These are phyloP conservation scores for Labeo calbasu DNA, from an alignment of 2,797 vertebrate genomes.

Conservation along the genomic window DNA sequence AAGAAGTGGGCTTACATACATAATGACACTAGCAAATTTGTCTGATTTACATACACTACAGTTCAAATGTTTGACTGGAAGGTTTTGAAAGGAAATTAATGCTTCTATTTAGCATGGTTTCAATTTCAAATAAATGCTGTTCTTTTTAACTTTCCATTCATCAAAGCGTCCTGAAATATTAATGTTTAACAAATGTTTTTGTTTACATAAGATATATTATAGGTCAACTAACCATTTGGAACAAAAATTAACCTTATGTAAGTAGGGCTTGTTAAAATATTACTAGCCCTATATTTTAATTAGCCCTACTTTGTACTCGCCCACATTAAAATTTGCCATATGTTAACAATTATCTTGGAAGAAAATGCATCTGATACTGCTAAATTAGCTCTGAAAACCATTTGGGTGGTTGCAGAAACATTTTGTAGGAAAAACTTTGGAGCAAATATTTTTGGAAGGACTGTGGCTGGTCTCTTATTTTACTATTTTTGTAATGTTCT, in stretches of 20 bases:
- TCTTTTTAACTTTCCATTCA: not conserved
- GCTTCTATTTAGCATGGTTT: not conserved
- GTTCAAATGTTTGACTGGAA: too few relatives aligned
- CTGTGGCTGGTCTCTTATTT: not conserved
- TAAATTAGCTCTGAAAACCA: not conserved
- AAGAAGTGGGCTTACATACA: too few relatives aligned
- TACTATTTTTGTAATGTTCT: constrained; percentile 28
- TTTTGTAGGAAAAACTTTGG: not conserved
- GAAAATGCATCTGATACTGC: not conserved
- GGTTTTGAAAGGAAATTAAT: not conserved
- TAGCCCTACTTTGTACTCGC: not conserved
- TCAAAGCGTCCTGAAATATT: not conserved
- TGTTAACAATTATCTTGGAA: not conserved
- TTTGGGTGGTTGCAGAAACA: not conserved
- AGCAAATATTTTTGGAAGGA: not conserved
- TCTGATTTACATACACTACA: too few relatives aligned
- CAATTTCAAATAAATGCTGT: not conserved
- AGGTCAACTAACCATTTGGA: not conserved
- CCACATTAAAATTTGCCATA: not conserved
- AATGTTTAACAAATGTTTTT: not conserved
- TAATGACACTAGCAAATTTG: too few relatives aligned
- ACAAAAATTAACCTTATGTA: not conserved
- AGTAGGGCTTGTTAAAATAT: not conserved
- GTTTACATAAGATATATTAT: not conserved
- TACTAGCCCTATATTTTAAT: not conserved